Conservation (phyloP, 2,113 vertebrate species). For the Syngnathoides biaculeatus region DNA sequence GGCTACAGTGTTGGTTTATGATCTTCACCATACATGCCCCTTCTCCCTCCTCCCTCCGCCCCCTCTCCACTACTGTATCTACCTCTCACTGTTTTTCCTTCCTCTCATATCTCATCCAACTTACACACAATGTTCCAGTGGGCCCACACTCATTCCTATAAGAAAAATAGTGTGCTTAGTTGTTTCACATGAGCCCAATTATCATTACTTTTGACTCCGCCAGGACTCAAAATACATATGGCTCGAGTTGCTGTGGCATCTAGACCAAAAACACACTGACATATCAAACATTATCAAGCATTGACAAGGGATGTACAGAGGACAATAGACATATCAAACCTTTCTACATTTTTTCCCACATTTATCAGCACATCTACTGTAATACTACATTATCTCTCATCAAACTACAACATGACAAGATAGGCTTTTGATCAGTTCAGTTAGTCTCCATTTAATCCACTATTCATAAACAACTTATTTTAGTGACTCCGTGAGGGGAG, state of each 20-base stretch:
- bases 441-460: no score
- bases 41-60: constrained; percentile 3
- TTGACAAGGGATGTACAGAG: neutral
- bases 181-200: neutral
- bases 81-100: constrained; percentile 22
- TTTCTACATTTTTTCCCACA: neutral
- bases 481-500: no score
- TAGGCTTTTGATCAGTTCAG: no score
- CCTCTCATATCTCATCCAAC: constrained; percentile 47
- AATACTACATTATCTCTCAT: neutral
- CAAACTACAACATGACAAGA: neutral
- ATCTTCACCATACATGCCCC: constrained; percentile 55
- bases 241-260: neutral
- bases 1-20: constrained; percentile 57
- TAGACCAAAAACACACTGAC: neutral
- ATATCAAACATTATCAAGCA: neutral
- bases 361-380: neutral
- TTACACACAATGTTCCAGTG: constrained; percentile 25
- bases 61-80: constrained; percentile 1
- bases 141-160: neutral
- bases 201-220: neutral
- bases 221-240: neutral
- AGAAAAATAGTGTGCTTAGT: neutral
- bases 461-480: no score
- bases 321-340: neutral